These are phyloP conservation scores for Lucifuga dentata DNA, from an alignment of 2,113 vertebrate species.

Conservation along the genomic window DNA sequence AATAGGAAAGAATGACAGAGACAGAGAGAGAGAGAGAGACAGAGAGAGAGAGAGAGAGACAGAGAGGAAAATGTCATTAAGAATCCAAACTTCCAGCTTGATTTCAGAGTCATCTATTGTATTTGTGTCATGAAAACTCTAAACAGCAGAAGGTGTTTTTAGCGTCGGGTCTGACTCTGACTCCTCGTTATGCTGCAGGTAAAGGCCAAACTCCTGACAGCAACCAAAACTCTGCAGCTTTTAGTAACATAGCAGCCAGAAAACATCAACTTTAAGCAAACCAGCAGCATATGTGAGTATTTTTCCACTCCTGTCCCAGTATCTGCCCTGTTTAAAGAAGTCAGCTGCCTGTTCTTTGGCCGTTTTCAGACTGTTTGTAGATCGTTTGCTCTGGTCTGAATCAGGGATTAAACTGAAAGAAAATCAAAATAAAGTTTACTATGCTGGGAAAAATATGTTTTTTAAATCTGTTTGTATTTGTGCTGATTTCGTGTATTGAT, in stretches of 20 bases:
- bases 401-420: no score
- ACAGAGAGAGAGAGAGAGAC: no score
- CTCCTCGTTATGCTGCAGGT: conserved; percentile 31
- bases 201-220: conserved; percentile 42
- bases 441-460: no score
- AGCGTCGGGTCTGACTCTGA: not conserved
- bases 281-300: not conserved
- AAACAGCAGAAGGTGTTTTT: conserved; percentile 10
- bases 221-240: conserved; percentile 6
- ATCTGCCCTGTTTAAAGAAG: no score
- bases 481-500: no score
- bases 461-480: no score
- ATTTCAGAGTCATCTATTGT: conserved; percentile 28
- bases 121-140: conserved; percentile 4
- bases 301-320: not conserved
- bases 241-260: not conserved
- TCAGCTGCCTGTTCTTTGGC: no score
- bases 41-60: not conserved
- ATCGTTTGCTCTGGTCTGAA: no score
- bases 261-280: conserved; percentile 10
- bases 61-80: not conserved
- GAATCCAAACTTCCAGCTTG: conserved; percentile 9
- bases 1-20: no score
- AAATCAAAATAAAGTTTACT: no score
- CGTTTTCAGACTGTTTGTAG: no score